These are phyloP conservation scores for Caenorhabditis brenneri DNA, from an alignment of 1,140 invertebrate species.

Conservation along the genomic window DNA sequence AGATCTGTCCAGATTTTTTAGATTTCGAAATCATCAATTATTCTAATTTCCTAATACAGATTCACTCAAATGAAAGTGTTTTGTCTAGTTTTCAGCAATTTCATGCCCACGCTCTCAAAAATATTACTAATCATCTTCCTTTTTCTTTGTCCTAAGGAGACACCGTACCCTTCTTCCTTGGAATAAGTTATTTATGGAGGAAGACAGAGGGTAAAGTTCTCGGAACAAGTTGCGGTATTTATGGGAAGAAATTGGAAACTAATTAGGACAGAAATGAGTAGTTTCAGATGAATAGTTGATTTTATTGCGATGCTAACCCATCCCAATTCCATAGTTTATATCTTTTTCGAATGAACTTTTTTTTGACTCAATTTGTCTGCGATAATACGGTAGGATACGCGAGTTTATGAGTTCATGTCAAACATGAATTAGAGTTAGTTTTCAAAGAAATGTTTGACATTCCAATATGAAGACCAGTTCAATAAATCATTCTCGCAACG, in stretches of 20 bases:
- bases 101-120: not conserved
- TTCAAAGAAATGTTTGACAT: slow-evolving; percentile 1
- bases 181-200: not conserved
- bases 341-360: slow-evolving; percentile 18
- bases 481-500: slow-evolving; percentile 34
- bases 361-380: not conserved
- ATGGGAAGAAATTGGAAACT: slow-evolving; percentile 22
- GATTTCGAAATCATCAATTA: not conserved
- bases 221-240: slow-evolving; percentile 26
- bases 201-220: not conserved
- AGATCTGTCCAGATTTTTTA: no score
- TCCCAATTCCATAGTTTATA: not conserved
- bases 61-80: not conserved
- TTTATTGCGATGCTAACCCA: not conserved
- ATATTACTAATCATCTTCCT: not conserved
- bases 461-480: slow-evolving; percentile 30
- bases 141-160: not conserved
- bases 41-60: not conserved
- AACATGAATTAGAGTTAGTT: not conserved
- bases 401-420: slow-evolving; percentile 19
- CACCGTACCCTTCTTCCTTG: not conserved
- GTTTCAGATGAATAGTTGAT: slow-evolving; percentile 33
- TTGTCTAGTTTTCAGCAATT: not conserved
- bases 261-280: slow-evolving; percentile 37
- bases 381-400: not conserved